Percentiles rank a stretch among this genome's conserved stretches.
Conservation (phyloP, 1,140 invertebrate species). For the Cepaea nemoralis region DNA sequence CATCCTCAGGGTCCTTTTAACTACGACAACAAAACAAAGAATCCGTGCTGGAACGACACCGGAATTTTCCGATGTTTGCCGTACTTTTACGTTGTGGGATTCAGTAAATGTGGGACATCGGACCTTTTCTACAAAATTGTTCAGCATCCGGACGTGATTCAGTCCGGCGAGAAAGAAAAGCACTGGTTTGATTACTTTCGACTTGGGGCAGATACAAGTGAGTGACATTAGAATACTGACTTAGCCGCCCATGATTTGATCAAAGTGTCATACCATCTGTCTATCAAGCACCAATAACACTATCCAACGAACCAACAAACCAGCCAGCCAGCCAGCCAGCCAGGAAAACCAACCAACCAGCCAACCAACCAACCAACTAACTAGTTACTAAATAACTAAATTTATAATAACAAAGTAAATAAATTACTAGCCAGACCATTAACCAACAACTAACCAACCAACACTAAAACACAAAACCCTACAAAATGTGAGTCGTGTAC, state of each 20-base stretch:
- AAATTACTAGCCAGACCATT: too few relatives aligned
- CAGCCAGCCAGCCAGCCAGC: too few relatives aligned
- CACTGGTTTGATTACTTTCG: not conserved
- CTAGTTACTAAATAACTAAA: too few relatives aligned
- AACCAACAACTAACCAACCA: too few relatives aligned
- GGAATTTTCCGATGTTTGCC: not conserved
- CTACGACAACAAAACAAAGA: not conserved
- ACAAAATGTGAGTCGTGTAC: not conserved
- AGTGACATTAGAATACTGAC: not conserved
- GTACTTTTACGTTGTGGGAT: not conserved
- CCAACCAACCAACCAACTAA: too few relatives aligned
- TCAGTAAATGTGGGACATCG: not conserved
- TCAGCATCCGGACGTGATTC: not conserved
- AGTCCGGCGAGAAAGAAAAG: not conserved
- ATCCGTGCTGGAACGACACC: not conserved
- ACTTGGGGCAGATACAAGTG: not conserved
- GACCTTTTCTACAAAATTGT: not conserved
- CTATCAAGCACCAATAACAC: too few relatives aligned
- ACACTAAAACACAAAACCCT: too few relatives aligned
- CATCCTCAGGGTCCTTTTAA: not conserved
- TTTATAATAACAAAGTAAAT: too few relatives aligned
- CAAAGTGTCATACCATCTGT: not conserved
- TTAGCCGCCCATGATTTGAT: not conserved
- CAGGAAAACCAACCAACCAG: too few relatives aligned
- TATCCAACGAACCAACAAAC: too few relatives aligned